Conservation (phyloP, 2,113 vertebrate species). For the Pongo pygmaeus region DNA sequence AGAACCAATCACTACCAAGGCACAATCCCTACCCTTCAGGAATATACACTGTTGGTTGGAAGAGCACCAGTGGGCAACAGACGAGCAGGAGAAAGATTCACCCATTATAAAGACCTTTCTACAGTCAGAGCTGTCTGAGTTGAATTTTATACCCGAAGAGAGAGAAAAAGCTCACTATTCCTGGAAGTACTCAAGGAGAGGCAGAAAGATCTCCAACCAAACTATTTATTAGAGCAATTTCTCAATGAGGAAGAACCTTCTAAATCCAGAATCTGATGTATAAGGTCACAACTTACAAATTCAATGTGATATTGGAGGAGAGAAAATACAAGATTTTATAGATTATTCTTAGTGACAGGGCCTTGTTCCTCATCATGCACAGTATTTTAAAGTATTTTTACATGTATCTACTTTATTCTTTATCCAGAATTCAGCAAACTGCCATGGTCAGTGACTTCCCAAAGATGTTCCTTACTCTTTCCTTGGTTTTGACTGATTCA, state of each 20-base stretch:
- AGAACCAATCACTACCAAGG: neutral
- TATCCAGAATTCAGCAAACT: neutral
- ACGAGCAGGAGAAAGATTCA: neutral
- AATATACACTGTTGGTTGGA: neutral
- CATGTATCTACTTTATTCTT: neutral
- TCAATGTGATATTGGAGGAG: neutral
- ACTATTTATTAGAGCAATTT: neutral
- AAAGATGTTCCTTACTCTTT: neutral
- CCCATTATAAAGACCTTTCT: neutral
- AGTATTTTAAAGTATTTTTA: neutral
- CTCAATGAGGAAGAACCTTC: neutral
- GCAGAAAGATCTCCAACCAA: neutral
- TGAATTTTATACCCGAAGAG: neutral
- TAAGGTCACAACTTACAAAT: neutral
- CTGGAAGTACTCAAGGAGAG: neutral
- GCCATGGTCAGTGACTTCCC: neutral
- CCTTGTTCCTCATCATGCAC: neutral
- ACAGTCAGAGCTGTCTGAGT: neutral
- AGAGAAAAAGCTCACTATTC: neutral
- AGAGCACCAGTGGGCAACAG: neutral
- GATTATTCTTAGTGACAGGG: neutral
- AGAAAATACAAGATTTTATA: neutral
- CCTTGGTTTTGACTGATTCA: neutral
- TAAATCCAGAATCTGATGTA: neutral
- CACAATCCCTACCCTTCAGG: too few relatives aligned